Evolutionary conservation across 2,797 vertebrate genomes (phyloP).

Genomic region (Halcyon leucocephala): DNA sequence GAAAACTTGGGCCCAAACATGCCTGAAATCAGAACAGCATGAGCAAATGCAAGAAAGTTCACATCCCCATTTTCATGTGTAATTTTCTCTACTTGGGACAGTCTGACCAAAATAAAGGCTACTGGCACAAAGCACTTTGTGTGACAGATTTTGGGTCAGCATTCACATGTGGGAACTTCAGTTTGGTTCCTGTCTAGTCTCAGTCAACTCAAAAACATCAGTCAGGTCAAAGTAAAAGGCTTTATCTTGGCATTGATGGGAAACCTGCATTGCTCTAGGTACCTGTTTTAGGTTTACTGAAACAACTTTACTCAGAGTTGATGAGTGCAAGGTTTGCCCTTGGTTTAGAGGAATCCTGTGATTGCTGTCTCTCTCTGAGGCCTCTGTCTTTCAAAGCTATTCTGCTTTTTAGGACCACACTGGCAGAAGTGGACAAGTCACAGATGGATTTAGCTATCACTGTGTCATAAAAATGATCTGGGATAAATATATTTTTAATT

Average conservation of each 20-base stretch:
- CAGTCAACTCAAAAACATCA: background rate
- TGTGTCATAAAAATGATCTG: background rate
- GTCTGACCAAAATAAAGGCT: background rate
- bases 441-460: background rate
- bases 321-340: background rate
- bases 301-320: background rate
- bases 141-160: background rate
- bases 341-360: background rate
- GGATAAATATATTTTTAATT: constrained; percentile 1
- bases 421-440: background rate
- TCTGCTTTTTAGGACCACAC: background rate
- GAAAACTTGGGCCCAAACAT: background rate
- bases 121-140: too few relatives aligned
- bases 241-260: background rate
- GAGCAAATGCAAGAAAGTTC: background rate
- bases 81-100: background rate
- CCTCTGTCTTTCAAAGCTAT: background rate
- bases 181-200: background rate
- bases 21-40: background rate
- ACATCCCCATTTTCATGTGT: background rate
- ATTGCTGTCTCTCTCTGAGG: background rate
- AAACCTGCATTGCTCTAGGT: background rate
- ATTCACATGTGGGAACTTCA: background rate
- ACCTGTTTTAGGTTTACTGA: background rate
- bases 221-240: background rate